A percentile compares a stretch with the other conserved stretches of the same genome.
Evolutionary conservation across 2,888 invertebrate species (phyloP).

Genomic region (Brachyptera risi): DNA sequence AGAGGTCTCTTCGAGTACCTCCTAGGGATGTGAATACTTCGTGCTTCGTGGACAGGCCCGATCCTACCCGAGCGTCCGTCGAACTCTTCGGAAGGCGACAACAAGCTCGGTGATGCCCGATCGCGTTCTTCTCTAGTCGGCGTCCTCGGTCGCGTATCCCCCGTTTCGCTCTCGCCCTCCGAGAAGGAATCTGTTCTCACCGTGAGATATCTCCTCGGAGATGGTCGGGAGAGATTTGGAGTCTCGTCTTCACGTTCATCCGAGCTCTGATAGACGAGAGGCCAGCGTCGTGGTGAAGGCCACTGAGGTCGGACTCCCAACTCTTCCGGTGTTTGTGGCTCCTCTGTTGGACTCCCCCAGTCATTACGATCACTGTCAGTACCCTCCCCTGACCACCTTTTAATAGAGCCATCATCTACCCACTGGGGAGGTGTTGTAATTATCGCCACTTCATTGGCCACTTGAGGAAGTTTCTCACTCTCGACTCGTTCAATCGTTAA

Average conservation of each 20-base stretch:
- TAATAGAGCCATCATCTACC: neutral
- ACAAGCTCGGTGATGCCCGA: constrained; percentile 55
- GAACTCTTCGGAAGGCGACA: constrained; percentile 62
- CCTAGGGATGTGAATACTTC: constrained; percentile 53
- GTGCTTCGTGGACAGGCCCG: constrained; percentile 31
- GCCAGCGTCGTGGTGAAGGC: constrained; percentile 48
- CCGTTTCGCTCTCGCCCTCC: constrained; percentile 63
- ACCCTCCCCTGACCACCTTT: constrained; percentile 31
- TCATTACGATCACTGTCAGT: constrained; percentile 30
- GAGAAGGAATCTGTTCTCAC: constrained; percentile 63
- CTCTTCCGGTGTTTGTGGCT: constrained; percentile 46
- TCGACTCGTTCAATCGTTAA: constrained; percentile 1
- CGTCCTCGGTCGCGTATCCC: constrained; percentile 39
- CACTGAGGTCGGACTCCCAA: constrained; percentile 45
- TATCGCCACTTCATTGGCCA: constrained; percentile 12
- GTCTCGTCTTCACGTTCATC: constrained; percentile 63
- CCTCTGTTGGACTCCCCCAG: constrained; percentile 43
- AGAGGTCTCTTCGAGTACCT: constrained; percentile 72
- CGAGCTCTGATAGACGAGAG: constrained; percentile 65
- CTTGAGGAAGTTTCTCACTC: constrained; percentile 10
- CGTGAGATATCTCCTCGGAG: constrained; percentile 33
- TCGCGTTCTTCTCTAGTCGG: constrained; percentile 45
- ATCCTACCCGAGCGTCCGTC: constrained; percentile 44
- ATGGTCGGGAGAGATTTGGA: constrained; percentile 17
- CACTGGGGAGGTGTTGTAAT: constrained; percentile 21